Evolutionary conservation across 2,113 vertebrate genomes (phyloP), one percentile per base, ranked within the genome.

Genomic region (Capreolus pygargus): DNA sequence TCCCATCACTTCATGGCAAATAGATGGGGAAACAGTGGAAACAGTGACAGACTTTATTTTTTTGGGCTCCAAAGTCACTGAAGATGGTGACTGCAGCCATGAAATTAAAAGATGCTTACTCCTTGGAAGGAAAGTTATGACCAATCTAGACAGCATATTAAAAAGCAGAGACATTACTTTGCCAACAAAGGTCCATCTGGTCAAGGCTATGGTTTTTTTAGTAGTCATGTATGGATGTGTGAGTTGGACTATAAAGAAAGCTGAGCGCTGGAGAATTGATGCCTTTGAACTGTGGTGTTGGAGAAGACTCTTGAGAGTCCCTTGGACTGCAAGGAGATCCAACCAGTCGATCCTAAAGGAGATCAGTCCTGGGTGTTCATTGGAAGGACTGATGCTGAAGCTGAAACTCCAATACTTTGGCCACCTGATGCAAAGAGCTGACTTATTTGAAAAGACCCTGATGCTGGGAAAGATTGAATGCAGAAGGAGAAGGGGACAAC

Each of bases 181-280:
- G n/a, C 33, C 33, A 67, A 21, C n/a, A 11, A 70, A 70, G 8
- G 64, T 70, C 64, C 9, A 5, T 11, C 33, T 70, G 11, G 8
- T 70, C 64, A 36, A 4, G 5, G n/a, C 4, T 36, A 36, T 36
- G 9, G n/a, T 11, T 36, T n/a, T 70, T 70, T 4, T 9, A 21
- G n/a, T 36, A 1, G 17, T 36, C n/a, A 21, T 36, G 8, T 70
- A 19, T 70, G 64, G 64, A 19, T 36, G 9, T 70, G 17, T 11
- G 17, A 36, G n/a, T 70, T 70, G 9, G 64, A 70, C n/a, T 9
- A 21, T 70, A 21, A 11, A 70, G n/a, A 70, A 21, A 36, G 64
- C 17, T 36, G 64, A 70, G n/a, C 0, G 0, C n/a, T 2, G 0
- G 7, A 36, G 17, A 36, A 70, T 9, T 36, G 8, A 70, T 70